Percentiles rank a stretch among this genome's conserved stretches.
These are phyloP conservation scores for Coreius guichenoti DNA, from an alignment of 2,797 vertebrate species.

Conservation along the genomic window DNA sequence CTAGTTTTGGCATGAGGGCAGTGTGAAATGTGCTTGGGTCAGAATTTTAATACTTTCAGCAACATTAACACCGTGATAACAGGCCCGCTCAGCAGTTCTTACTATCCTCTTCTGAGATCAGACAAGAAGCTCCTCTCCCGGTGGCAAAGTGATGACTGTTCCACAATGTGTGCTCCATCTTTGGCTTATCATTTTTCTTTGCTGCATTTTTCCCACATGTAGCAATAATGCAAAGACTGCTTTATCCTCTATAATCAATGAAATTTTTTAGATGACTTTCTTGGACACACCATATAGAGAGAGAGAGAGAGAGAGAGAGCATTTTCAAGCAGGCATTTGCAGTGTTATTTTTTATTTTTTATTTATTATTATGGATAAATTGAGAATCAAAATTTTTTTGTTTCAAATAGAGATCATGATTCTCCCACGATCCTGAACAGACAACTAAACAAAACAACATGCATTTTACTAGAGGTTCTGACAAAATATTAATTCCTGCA, in stretches of 20 bases:
- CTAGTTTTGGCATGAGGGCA: slow-evolving; percentile 9
- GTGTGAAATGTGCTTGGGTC: slow-evolving; percentile 57
- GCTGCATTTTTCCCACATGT: background rate
- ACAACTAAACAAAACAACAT: background rate
- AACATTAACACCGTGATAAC: slow-evolving; percentile 54
- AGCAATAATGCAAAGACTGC: slow-evolving; percentile 13
- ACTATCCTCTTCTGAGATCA: slow-evolving; percentile 51
- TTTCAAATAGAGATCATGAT: background rate
- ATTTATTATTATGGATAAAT: background rate
- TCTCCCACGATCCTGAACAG: background rate
- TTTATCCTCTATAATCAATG: slow-evolving; percentile 31
- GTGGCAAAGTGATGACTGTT: slow-evolving; percentile 44
- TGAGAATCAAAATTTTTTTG: background rate
- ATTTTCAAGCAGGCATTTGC: background rate
- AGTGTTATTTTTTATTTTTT: background rate
- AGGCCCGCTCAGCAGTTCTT: slow-evolving; percentile 61
- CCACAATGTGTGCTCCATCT: slow-evolving; percentile 36
- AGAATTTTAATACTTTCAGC: slow-evolving; percentile 51
- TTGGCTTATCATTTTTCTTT: slow-evolving; percentile 24
- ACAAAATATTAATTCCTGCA: background rate
- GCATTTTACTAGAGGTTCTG: background rate
- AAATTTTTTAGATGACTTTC: slow-evolving; percentile 7
- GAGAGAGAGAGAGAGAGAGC: background rate
- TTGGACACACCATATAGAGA: slow-evolving; percentile 8
- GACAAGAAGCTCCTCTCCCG: slow-evolving; percentile 41